Percentiles rank a stretch among this genome's conserved stretches.
Evolutionary conservation across 2,888 invertebrate species (phyloP).

Genomic region (Rhaphigaster nebulosa): DNA sequence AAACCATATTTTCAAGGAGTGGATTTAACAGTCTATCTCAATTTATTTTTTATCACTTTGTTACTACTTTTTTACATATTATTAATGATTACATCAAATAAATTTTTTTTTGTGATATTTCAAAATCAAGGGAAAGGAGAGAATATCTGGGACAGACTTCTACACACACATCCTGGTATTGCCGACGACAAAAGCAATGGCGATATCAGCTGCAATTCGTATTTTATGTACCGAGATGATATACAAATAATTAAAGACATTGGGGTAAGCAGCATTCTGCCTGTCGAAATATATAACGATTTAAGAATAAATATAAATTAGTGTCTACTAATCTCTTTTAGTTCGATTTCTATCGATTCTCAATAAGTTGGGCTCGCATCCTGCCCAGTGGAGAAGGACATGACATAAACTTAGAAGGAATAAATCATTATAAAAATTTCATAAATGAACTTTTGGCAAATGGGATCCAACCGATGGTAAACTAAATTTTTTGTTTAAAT

Average conservation of each 20-base stretch:
- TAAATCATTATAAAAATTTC: conserved; percentile 83
- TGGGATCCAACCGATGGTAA: conserved; percentile 71
- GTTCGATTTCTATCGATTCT: conserved; percentile 77
- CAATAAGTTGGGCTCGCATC: conserved; percentile 82
- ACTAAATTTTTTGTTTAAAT: conserved; percentile 8
- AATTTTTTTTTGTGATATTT: not conserved
- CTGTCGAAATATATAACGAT: not conserved
- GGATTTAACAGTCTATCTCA: no score
- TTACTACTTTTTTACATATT: no score
- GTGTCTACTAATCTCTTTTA: conserved; percentile 36
- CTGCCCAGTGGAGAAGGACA: conserved; percentile 79
- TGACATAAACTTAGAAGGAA: conserved; percentile 77
- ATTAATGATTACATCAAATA: not conserved
- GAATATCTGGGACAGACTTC: conserved; percentile 78
- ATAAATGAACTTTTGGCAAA: conserved; percentile 77
- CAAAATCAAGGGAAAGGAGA: conserved; percentile 73
- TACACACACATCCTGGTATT: conserved; percentile 71
- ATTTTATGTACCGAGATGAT: conserved; percentile 76
- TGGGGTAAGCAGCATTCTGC: conserved; percentile 68
- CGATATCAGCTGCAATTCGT: conserved; percentile 77
- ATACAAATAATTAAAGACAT: conserved; percentile 73
- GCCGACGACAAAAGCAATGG: conserved; percentile 74
- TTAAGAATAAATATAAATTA: not conserved
- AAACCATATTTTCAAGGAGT: no score
- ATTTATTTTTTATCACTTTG: no score